Evolutionary conservation across 2,888 invertebrate genomes (phyloP).

Genomic region (Ecliptopera silaceata): DNA sequence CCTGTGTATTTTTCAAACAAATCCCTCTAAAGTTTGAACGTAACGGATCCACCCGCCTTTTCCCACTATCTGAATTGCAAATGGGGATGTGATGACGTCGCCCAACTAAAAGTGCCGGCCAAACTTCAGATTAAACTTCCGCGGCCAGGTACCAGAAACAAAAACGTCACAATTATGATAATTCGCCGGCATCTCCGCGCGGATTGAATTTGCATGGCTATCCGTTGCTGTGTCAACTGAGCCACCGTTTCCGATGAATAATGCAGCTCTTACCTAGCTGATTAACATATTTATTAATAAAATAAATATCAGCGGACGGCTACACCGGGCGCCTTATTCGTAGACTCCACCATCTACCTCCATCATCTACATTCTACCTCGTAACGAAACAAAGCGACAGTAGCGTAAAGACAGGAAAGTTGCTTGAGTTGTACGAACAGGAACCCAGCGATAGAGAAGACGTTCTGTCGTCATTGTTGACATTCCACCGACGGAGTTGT

Average conservation of each 20-base stretch:
- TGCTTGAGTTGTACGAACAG: background rate
- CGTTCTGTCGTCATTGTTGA: constrained; percentile 56
- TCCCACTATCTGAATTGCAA: constrained; percentile 81
- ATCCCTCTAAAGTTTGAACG: constrained; percentile 67
- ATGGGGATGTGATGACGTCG: constrained; percentile 76
- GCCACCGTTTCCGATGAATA: constrained; percentile 77
- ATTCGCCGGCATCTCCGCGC: constrained; percentile 73
- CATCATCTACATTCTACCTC: background rate
- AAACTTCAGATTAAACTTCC: constrained; percentile 81
- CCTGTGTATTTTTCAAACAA: constrained; percentile 77
- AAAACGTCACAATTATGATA: constrained; percentile 83
- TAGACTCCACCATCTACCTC: background rate
- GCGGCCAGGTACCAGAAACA: constrained; percentile 78
- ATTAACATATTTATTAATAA: constrained; percentile 84
- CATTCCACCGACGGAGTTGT: constrained; percentile 64
- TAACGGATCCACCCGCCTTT: constrained; percentile 71
- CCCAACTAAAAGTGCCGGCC: constrained; percentile 81
- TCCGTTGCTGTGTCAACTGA: constrained; percentile 80
- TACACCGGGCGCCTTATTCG: constrained; percentile 40
- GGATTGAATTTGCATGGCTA: constrained; percentile 82
- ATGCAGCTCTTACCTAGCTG: constrained; percentile 79
- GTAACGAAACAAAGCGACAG: background rate
- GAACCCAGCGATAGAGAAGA: constrained; percentile 3
- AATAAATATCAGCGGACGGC: constrained; percentile 77
- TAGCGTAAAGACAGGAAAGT: background rate